Evolutionary conservation across 2,888 invertebrate species (phyloP), one percentile per base, ranked within the genome.

Genomic region (Listrodromus nycthemerus): DNA sequence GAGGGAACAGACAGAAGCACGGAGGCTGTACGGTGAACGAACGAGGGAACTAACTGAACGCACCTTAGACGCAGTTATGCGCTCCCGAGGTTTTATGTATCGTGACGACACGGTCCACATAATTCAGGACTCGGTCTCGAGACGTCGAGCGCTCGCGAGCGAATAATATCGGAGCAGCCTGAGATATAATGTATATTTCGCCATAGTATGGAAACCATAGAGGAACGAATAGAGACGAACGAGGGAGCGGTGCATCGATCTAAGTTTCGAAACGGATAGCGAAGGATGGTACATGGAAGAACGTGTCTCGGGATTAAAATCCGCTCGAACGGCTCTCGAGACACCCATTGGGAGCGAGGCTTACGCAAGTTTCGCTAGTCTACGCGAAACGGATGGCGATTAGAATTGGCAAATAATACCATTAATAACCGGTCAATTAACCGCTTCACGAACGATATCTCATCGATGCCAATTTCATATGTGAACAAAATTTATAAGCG

Each of bases 51-150:
- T 70, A 79, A 79, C 37, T 19, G 86, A 88, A 87, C 86, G 85
- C 87, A 86, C 87, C 87, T 89, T 87, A 86, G 87, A 87, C 87
- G 86, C 88, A 87, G 86, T 87, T 89, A 87, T 87, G 86, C 80
- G 83, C 69, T 71, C 75, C 67, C 65, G 84, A 83, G 81, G 73
- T 82, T 86, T 83, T 85, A 83, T 85, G 77, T 84, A 85, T 85
- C 84, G 83, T 85, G 86, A 87, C 87, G 88, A 85, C 82, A 82
- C 79, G 82, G 83, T 84, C 84, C 84, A 85, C 86, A 86, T 86
- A 85, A 87, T 88, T 86, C 87, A 86, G 86, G 82, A 82, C 84
- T 83, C 84, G 77, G 45, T 82, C 79, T 45, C 66, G 61, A 24
- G 1, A 33, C 27, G 16, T 61, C 61, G 19, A 58, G 63, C 63